These are phyloP conservation scores for Takifugu rubripes DNA, from an alignment of 2,797 vertebrate genomes.

Conservation along the genomic window DNA sequence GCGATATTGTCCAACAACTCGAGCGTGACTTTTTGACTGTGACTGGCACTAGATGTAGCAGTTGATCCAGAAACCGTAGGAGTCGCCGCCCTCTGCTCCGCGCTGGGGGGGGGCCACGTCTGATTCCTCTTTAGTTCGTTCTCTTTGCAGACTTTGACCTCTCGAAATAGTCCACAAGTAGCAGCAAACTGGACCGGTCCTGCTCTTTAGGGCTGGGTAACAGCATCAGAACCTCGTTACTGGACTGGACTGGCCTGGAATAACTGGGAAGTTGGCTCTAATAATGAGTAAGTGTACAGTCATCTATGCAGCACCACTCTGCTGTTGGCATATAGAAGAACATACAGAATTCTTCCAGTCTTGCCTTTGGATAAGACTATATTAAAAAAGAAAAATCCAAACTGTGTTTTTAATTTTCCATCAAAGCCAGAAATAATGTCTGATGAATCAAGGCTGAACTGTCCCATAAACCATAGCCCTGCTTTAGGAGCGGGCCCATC, in stretches of 20 bases:
- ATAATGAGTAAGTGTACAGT: not conserved
- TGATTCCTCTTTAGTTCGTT: too few relatives aligned
- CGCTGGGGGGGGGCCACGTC: not conserved
- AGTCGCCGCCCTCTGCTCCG: constrained; percentile 38
- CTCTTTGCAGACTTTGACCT: too few relatives aligned
- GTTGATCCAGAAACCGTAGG: constrained; percentile 45
- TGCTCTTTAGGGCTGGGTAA: too few relatives aligned
- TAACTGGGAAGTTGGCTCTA: too few relatives aligned
- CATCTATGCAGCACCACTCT: not conserved
- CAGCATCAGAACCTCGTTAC: too few relatives aligned
- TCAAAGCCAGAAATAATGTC: constrained; percentile 55
- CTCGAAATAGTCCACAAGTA: too few relatives aligned
- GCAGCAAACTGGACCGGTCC: too few relatives aligned
- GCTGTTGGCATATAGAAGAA: too few relatives aligned
- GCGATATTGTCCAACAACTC: constrained; percentile 58
- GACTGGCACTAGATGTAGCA: constrained; percentile 62
- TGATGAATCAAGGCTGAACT: constrained; percentile 56
- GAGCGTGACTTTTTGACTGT: constrained; percentile 33
- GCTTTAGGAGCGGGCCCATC: constrained; percentile 60
- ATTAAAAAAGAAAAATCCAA: constrained; percentile 19
- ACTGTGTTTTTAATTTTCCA: constrained; percentile 47
- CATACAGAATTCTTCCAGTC: not conserved
- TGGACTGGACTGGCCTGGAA: too few relatives aligned
- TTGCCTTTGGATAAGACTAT: constrained; percentile 12
- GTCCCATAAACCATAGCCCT: constrained; percentile 65